These are phyloP conservation scores for Carcinoscorpius rotundicauda DNA, from an alignment of 1,140 invertebrate species.

Conservation along the genomic window DNA sequence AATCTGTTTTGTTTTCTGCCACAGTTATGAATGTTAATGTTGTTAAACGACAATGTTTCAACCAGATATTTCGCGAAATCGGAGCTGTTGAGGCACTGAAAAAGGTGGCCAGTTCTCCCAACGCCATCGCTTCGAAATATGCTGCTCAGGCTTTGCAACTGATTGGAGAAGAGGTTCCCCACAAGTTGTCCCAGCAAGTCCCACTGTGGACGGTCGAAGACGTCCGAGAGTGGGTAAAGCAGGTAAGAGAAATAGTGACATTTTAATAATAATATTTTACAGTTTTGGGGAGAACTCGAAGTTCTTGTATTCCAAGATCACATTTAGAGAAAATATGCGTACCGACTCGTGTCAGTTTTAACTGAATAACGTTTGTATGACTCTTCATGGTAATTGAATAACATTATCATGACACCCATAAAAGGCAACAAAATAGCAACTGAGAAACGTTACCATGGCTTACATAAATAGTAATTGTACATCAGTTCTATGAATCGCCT, in stretches of 20 bases:
- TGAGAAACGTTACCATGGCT: no score
- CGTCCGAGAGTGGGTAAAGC: constrained; percentile 95
- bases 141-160: constrained; percentile 87
- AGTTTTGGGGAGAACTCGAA: no score
- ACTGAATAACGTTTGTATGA: no score
- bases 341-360: no score
- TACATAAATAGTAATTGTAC: no score
- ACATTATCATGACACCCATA: no score
- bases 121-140: constrained; percentile 93
- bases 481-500: no score
- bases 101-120: constrained; percentile 92
- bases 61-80: constrained; percentile 76
- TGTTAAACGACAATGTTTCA: constrained; percentile 4
- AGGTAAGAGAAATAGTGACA: constrained; percentile 34
- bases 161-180: constrained; percentile 93
- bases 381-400: no score
- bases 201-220: constrained; percentile 95
- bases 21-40: neutral
- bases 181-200: constrained; percentile 94
- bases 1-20: neutral
- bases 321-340: no score
- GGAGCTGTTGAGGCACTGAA: constrained; percentile 90
- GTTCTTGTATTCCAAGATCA: no score
- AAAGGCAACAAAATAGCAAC: no score
- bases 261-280: constrained; percentile 4